Percentiles rank a stretch among this genome's conserved stretches.
Evolutionary conservation across 2,113 vertebrate species (phyloP).

Genomic region (Lasiurus borealis): DNA sequence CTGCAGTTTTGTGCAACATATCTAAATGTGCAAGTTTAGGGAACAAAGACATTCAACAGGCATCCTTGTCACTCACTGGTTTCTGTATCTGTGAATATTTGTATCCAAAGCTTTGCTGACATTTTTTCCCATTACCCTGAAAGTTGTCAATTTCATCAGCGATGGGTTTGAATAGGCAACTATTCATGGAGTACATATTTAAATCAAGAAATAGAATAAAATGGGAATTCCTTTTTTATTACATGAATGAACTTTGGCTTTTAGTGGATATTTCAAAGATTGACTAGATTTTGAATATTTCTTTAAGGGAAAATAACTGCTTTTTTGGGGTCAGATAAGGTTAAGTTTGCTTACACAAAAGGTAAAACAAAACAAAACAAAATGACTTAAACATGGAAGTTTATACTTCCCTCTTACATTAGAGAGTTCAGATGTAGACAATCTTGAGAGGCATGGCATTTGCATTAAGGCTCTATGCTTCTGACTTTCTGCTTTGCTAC

Average conservation of each 20-base stretch:
- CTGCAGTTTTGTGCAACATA: slow-evolving; percentile 67
- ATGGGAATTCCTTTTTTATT: neutral
- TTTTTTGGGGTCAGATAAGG: neutral
- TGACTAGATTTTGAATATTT: neutral
- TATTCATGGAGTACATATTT: neutral
- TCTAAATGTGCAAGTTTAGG: slow-evolving; percentile 58
- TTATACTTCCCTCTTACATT: neutral
- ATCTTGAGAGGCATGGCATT: neutral
- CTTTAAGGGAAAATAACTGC: neutral
- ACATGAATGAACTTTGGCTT: neutral
- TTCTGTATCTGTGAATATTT: slow-evolving; percentile 64
- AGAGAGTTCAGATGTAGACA: neutral
- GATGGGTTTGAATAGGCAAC: neutral
- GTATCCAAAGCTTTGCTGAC: neutral
- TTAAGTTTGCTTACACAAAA: neutral
- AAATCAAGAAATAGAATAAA: neutral
- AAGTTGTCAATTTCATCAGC: slow-evolving; percentile 3
- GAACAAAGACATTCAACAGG: slow-evolving; percentile 65
- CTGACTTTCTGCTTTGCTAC: neutral
- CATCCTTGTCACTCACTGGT: slow-evolving; percentile 49
- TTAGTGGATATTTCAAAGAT: neutral
- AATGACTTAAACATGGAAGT: neutral
- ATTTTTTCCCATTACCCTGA: neutral
- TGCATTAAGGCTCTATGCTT: neutral
- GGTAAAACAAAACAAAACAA: neutral